Evolutionary conservation across 1,140 invertebrate genomes (phyloP).

Genomic region (Drosophila nannoptera): DNA sequence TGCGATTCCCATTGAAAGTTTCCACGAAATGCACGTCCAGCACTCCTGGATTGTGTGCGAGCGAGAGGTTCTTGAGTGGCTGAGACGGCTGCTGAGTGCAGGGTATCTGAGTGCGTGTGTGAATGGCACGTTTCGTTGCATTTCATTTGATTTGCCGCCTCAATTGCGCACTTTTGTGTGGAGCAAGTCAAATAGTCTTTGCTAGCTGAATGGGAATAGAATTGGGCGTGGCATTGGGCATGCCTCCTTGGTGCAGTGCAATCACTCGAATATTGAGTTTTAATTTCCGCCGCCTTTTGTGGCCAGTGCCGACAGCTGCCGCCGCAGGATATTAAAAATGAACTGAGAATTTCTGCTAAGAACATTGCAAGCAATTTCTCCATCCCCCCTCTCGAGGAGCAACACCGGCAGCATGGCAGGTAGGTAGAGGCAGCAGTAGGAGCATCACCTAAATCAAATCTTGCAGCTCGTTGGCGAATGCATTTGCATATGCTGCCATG

Average conservation of each 20-base stretch:
- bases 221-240: slow-evolving; percentile 19
- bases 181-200: slow-evolving; percentile 65
- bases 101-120: slow-evolving; percentile 35
- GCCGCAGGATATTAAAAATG: slow-evolving; percentile 75
- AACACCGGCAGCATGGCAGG: neutral
- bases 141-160: slow-evolving; percentile 76
- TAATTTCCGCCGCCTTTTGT: slow-evolving; percentile 70
- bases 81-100: neutral
- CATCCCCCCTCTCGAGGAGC: slow-evolving; percentile 10
- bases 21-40: slow-evolving; percentile 51
- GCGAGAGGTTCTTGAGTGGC: neutral
- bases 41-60: slow-evolving; percentile 1
- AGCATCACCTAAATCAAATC: slow-evolving; percentile 12
- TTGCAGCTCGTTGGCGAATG: slow-evolving; percentile 36
- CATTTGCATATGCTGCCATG: slow-evolving; percentile 33
- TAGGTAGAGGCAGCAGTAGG: slow-evolving; percentile 2
- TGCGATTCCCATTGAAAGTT: slow-evolving; percentile 65
- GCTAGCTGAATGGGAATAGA: slow-evolving; percentile 42
- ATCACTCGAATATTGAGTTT: slow-evolving; percentile 77
- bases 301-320: slow-evolving; percentile 53
- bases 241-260: slow-evolving; percentile 42
- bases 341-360: slow-evolving; percentile 58
- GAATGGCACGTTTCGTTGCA: slow-evolving; percentile 66
- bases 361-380: slow-evolving; percentile 41
- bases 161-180: slow-evolving; percentile 74